phyloP scores from a whole-genome alignment of 1,140 invertebrate species.

The Ectropis grisescens region DNA sequence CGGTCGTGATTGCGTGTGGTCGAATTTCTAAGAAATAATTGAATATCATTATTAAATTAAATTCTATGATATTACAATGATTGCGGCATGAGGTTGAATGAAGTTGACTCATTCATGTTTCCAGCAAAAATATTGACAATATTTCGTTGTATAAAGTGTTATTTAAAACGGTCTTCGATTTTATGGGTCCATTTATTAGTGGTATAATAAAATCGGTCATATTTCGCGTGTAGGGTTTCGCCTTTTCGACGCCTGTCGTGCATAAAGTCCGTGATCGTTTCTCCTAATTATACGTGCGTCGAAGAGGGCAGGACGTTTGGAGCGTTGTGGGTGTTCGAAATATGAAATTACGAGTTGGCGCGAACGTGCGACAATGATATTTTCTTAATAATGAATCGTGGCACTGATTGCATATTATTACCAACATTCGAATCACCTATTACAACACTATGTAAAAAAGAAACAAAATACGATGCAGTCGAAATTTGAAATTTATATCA shows the following conservation, averaged over 20 bases:
- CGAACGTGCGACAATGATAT: conserved; percentile 44
- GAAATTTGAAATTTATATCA: too few relatives aligned
- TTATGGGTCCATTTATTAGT: conserved; percentile 53
- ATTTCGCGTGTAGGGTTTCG: conserved; percentile 39
- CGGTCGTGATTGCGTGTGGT: conserved; percentile 59
- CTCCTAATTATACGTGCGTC: conserved; percentile 58
- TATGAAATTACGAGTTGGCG: conserved; percentile 56
- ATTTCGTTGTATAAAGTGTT: conserved; percentile 45
- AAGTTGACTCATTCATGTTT: conserved; percentile 37
- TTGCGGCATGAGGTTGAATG: conserved; percentile 38
- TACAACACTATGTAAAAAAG: background rate
- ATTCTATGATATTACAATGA: conserved; percentile 52
- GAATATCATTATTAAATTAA: conserved; percentile 50
- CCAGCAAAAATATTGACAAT: conserved; percentile 23
- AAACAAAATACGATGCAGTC: background rate
- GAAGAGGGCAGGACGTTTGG: conserved; percentile 33
- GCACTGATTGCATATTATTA: conserved; percentile 30
- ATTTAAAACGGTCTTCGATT: conserved; percentile 38
- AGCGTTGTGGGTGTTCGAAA: conserved; percentile 63
- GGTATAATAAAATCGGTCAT: conserved; percentile 49
- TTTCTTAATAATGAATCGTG: conserved; percentile 35
- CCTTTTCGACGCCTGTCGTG: conserved; percentile 62
- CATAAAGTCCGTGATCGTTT: conserved; percentile 58
- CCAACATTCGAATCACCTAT: conserved; percentile 1
- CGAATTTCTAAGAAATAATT: conserved; percentile 58